Conservation (phyloP, 1,140 invertebrate species). For the Chymomyza costata region DNA sequence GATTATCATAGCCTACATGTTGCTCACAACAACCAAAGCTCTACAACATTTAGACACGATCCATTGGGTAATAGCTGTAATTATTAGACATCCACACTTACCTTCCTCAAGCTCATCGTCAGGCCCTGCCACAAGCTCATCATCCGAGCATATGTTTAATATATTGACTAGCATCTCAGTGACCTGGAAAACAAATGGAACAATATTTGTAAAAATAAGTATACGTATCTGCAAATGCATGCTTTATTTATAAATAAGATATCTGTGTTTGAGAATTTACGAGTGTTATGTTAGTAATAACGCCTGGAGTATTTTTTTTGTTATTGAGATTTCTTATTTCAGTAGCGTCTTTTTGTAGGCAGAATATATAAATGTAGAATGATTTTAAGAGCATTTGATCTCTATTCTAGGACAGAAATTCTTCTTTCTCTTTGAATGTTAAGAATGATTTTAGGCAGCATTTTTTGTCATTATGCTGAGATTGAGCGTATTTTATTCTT, state of each 20-base stretch:
- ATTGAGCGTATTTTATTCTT: too few species aligned
- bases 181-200: slow-evolving; percentile 79
- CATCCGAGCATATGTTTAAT: slow-evolving; percentile 99
- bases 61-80: background rate
- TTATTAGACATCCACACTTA: slow-evolving; percentile 74
- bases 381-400: too few species aligned
- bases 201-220: slow-evolving; percentile 3
- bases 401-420: too few species aligned
- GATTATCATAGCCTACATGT: slow-evolving; percentile 74
- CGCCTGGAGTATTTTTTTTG: too few species aligned
- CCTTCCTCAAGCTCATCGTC: slow-evolving; percentile 98
- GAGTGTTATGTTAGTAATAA: too few species aligned
- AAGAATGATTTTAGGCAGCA: too few species aligned
- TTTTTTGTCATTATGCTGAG: too few species aligned
- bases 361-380: too few species aligned
- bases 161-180: slow-evolving; percentile 99
- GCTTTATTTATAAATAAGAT: too few species aligned
- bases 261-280: background rate
- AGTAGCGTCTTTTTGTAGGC: too few species aligned
- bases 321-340: too few species aligned
- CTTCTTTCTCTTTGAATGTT: too few species aligned
- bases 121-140: slow-evolving; percentile 97
- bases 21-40: slow-evolving; percentile 37
- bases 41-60: slow-evolving; percentile 48
- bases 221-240: background rate